Base-by-base conservation (phyloP, 2,888 invertebrate genomes). In the Drosophila nigricruria region DNA sequence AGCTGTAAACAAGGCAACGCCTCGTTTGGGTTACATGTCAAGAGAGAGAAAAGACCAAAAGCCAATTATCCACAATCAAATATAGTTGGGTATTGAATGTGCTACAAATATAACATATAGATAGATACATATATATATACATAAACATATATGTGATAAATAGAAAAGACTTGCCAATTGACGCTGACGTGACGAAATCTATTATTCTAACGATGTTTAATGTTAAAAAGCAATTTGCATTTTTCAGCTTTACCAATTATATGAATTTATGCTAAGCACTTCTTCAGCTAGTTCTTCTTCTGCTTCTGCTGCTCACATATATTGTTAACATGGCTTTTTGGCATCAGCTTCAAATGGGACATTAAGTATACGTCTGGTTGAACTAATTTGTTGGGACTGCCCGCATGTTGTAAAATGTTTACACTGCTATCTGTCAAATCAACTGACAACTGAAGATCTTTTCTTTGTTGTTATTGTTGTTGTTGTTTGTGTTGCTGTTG, bases 341-440 rank as follows among this genome's bases (percentile, higher is more conserved):
- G 79, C 82, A 77, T 68, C 69, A 69, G 73, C 57, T 73, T 73
- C 63, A 70, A 61, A 59, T 71, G 49, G 36, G 32, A 52, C 63
- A 87, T 82, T 81, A 89, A 86, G 87, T 84, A 82, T 74, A 79
- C 89, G 90, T 90, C 89, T 91, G 89, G 91, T 89, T 91, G 90
- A 90, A 91, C 92, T 91, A 91, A 90, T 90, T 91, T 86, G 89
- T 78, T 84, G 74, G 66, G 42, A 50, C 68, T 40, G 36, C 84
- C 85, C 90, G 90, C 76, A 75, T 84, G 69, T 79, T 71, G 76
- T 70, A 88, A 81, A 83, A 85, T 81, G 82, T 90, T 89, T 88
- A 82, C 80, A 70, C 86, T 90, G 80, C 75, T 91, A 90, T 90
- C 90, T 89, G 90, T 90, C 91, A 90, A 88, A 89, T 90, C 90